Conservation (phyloP, 1,140 invertebrate genomes). For the Helicoverpa armigera region DNA sequence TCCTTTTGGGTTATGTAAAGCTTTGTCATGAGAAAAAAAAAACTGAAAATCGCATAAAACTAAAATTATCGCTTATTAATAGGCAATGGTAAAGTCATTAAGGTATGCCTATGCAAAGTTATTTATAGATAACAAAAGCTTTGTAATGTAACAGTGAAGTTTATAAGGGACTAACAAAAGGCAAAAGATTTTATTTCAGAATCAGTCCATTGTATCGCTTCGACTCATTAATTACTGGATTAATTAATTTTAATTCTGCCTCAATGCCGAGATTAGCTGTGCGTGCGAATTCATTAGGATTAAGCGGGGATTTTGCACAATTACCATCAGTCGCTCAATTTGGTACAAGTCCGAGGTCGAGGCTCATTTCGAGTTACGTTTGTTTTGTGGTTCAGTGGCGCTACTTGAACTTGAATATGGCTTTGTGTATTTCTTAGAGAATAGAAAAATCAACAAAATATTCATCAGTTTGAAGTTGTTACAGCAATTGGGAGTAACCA, state of each 20-base stretch:
- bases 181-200: not conserved
- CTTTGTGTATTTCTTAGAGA: not conserved
- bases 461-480: too few species aligned
- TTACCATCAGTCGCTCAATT: conserved; percentile 31
- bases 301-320: conserved; percentile 16
- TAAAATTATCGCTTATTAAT: too few species aligned
- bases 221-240: not conserved
- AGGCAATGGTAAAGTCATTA: too few species aligned
- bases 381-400: not conserved
- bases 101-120: too few species aligned
- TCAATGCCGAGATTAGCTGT: conserved; percentile 9
- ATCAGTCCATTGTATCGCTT: not conserved
- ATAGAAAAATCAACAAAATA: too few species aligned
- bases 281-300: conserved; percentile 24
- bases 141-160: too few species aligned
- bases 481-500: too few species aligned
- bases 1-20: too few species aligned
- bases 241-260: conserved; percentile 33
- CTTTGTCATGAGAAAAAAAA: too few species aligned
- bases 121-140: too few species aligned
- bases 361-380: not conserved
- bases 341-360: conserved; percentile 4
- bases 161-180: too few species aligned
- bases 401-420: not conserved
- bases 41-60: too few species aligned